These are phyloP conservation scores for Scolanthus callimorphus DNA, from an alignment of 92 coral and sea anemone genomes.

Conservation along the genomic window DNA sequence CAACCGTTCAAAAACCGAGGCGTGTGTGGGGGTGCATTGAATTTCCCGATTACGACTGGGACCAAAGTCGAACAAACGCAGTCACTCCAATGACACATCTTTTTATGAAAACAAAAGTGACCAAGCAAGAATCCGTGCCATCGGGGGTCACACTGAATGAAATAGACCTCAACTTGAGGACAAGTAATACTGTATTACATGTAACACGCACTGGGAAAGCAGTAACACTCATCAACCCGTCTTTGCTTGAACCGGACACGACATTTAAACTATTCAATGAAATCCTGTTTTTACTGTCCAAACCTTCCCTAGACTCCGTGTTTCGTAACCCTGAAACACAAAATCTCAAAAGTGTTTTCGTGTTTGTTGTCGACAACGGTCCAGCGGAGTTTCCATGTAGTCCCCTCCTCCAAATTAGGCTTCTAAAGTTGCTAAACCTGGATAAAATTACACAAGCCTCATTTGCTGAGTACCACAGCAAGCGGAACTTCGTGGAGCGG, in stretches of 20 bases:
- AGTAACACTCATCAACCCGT: slow-evolving; percentile 38
- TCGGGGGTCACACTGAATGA: neutral
- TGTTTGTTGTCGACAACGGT: slow-evolving; percentile 65
- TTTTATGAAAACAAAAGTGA: slow-evolving; percentile 24
- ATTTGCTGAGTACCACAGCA: slow-evolving; percentile 40
- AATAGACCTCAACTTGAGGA: neutral
- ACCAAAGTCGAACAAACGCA: slow-evolving; percentile 19
- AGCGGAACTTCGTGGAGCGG: slow-evolving; percentile 44
- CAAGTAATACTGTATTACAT: neutral
- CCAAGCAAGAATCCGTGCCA: neutral
- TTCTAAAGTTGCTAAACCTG: slow-evolving; percentile 15
- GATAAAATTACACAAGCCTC: slow-evolving; percentile 33
- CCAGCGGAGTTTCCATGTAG: slow-evolving; percentile 45
- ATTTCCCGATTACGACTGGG: slow-evolving; percentile 53
- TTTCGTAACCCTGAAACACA: slow-evolving; percentile 61
- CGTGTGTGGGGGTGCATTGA: slow-evolving; percentile 33
- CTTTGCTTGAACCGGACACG: slow-evolving; percentile 50
- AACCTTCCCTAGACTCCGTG: neutral
- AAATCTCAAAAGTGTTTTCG: slow-evolving; percentile 53
- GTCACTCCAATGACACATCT: slow-evolving; percentile 59
- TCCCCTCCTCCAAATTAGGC: slow-evolving; percentile 25
- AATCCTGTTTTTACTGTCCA: slow-evolving; percentile 29
- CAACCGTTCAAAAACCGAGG: slow-evolving; percentile 60
- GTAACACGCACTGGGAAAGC: slow-evolving; percentile 57
- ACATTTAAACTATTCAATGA: slow-evolving; percentile 43